Evolutionary conservation across 2,888 invertebrate genomes (phyloP).

Genomic region (Falcaria lacertinaria): DNA sequence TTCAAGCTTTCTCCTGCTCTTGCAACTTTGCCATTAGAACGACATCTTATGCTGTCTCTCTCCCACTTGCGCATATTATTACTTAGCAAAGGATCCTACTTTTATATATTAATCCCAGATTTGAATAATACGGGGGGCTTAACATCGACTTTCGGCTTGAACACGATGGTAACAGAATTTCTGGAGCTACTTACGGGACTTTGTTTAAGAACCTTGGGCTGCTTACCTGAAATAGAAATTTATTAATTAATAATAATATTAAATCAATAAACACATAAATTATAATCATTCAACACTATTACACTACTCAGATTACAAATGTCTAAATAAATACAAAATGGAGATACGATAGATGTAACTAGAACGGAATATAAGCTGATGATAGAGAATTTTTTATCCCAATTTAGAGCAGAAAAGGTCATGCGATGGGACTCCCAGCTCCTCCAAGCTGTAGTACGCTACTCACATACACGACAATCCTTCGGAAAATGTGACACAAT

Average conservation of each 20-base stretch:
- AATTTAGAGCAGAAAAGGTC: no score
- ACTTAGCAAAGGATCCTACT: neutral
- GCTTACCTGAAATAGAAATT: conserved; percentile 41
- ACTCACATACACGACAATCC: no score
- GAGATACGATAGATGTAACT: no score
- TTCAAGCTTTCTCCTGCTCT: no score
- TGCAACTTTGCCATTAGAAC: neutral
- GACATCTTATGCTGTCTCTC: neutral
- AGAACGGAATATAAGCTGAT: no score
- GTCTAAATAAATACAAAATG: no score
- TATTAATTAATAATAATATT: conserved; percentile 7
- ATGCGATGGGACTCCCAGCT: no score
- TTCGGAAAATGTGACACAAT: no score
- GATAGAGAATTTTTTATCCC: no score
- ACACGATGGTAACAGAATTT: neutral
- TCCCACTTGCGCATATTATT: neutral
- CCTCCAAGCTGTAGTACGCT: no score
- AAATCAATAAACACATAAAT: neutral
- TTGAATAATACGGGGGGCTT: neutral
- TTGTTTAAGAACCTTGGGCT: conserved; percentile 7
- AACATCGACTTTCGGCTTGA: neutral
- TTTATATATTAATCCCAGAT: neutral
- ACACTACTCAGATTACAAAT: no score
- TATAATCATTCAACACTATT: no score
- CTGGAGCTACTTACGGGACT: conserved; percentile 16